Evolutionary conservation across 2,113 vertebrate genomes (phyloP).

Genomic region (Neofelis nebulosa): DNA sequence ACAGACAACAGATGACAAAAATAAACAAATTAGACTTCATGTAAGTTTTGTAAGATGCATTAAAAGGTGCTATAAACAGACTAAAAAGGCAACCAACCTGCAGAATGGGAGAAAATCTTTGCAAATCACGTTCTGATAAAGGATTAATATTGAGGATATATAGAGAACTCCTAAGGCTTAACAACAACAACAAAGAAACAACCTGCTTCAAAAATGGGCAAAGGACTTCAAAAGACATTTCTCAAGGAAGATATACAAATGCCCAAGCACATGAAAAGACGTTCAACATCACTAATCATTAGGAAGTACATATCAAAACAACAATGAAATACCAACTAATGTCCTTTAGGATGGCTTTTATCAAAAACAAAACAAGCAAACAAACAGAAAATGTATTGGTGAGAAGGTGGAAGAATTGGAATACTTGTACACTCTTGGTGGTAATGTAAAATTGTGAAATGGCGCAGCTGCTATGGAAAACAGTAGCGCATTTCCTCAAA

Average conservation of each 20-base stretch:
- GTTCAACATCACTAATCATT: not conserved
- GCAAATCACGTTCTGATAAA: not conserved
- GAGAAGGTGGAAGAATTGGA: not conserved
- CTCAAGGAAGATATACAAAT: not conserved
- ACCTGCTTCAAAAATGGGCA: not conserved
- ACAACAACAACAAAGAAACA: not conserved
- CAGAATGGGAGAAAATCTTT: not conserved
- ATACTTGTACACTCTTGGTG: not conserved
- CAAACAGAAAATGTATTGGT: not conserved
- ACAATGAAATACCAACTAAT: not conserved
- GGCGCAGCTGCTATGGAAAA: not conserved
- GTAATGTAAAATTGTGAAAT: not conserved
- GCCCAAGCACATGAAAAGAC: not conserved
- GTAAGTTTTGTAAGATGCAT: not conserved
- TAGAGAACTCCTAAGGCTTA: not conserved
- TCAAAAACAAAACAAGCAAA: not conserved
- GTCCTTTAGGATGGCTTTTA: not conserved
- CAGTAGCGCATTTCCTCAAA: not conserved
- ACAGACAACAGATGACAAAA: not conserved
- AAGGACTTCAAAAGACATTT: not conserved
- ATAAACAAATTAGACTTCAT: not conserved
- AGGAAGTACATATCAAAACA: not conserved
- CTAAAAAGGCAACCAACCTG: not conserved
- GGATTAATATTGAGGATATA: not conserved
- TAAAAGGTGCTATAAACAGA: not conserved